Base-by-base conservation (phyloP, 2,888 invertebrate species). In the Pardosa pseudoannulata region DNA sequence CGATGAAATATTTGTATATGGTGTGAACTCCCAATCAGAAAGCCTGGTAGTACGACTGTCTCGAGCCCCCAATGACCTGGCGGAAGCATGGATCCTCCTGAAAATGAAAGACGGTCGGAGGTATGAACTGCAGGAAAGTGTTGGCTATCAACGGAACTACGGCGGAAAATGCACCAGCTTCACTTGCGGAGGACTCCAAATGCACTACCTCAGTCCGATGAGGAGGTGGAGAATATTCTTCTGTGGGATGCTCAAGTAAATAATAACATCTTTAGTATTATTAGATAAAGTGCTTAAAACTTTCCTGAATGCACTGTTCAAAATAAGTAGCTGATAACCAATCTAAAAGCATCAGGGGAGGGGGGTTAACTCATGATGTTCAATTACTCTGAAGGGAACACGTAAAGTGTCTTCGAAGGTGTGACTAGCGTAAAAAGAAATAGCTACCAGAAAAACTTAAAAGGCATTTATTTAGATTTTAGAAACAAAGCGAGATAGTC, bases 201-300 rank as follows among this genome's bases (percentile, higher is more conserved):
- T 87, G 72, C 50, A 76, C 27, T 80, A 79, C 16, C 11, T 87
- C 6, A 16, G 16, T n/a, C 76, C 87, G 0, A 79, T 87, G 80
- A 70, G 87, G n/a, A 80, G 67, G 31, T 80, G 87, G 80, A 80
- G 87, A 28, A 73, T 87, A 23, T 70, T 68, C 9, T 87, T 23
- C 41, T 64, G 74, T n/a, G 87, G 87, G 5, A 67, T 80, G 67
- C 23, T 87, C 13, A 87, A 27, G 87, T 87, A 64, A n/a, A n/a
- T n/a, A n/a, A n/a, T n/a, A n/a, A n/a, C n/a, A n/a, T n/a, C n/a
- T n/a, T n/a, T n/a, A n/a, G n/a, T n/a, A n/a, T n/a, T n/a, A n/a
- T n/a, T n/a, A n/a, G n/a, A n/a, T n/a, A n/a, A n/a, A n/a, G n/a
- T n/a, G n/a, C n/a, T n/a, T n/a, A n/a, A n/a, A n/a, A n/a, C n/a